Evolutionary conservation across 2,888 invertebrate species (phyloP), one percentile per base, ranked within the genome.

Genomic region (Caradrina kadenii): DNA sequence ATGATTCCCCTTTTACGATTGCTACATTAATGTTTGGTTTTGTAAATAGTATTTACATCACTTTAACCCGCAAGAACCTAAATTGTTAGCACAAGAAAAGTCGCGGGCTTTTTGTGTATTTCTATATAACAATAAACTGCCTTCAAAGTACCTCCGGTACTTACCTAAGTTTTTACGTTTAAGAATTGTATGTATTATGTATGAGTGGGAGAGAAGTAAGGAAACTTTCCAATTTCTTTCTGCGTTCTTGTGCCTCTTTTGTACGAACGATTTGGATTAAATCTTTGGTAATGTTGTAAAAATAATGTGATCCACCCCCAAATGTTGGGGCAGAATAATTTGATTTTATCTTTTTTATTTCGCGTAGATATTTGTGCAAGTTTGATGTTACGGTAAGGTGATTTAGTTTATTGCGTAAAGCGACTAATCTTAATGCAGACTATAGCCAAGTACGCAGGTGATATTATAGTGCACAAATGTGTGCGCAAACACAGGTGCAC

Each of bases 141-240:
- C 22, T 21, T 1, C 8, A 68, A 69, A 63, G 59, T 62, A 69
- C 55, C 69, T 52, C 21, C 42, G 26, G 78, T 73, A 73, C 78
- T 83, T 75, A 73, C 72, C 73, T 75, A 81, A 82, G 79, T 83
- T 83, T 80, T 74, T 78, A 60, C 72, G 78, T 81, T 78, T 74
- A 75, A 75, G 74, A 66, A 80, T 70, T 83, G 69, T 80, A 80
- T 83, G 83, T 83, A 75, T 75, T 78, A 83, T 82, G 83, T 81
- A 82, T 83, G 78, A 82, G 71, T 80, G 72, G 73, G 73, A 52
- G 56, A 58, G 61, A 73, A 65, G 78, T 65, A 74, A 73, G 70
- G 54, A 69, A 81, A 81, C 71, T 81, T 82, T 73, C 55, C 64
- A 78, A 83, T 83, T 82, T 78, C 72, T 69, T 78, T 74, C 60